Evolutionary conservation across 2,113 vertebrate genomes (phyloP).

Genomic region (Asarcornis scutulata): DNA sequence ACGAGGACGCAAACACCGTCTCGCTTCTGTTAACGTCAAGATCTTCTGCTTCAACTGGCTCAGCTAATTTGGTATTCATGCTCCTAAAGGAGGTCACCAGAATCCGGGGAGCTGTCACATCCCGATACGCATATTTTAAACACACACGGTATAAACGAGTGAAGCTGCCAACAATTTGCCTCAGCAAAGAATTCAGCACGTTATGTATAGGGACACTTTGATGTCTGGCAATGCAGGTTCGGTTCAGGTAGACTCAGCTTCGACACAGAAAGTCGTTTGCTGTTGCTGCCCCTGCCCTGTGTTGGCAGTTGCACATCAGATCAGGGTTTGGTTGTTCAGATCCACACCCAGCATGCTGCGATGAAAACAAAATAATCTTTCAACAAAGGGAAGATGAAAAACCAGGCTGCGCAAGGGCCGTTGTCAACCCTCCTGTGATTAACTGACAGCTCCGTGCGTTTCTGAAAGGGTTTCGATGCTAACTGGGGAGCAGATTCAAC

Average conservation of each 20-base stretch:
- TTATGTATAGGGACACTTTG: not conserved
- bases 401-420: not conserved
- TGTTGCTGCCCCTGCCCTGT: not conserved
- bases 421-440: not conserved
- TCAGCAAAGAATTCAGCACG: not conserved
- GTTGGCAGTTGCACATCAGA: not conserved
- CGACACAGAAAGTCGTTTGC: not conserved
- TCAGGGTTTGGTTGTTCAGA: not conserved
- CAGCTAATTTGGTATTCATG: not conserved
- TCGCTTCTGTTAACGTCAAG: not conserved
- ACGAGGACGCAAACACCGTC: not conserved
- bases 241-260: not conserved
- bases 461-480: not conserved
- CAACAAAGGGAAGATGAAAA: not conserved
- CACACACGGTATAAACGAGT: not conserved
- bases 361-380: not conserved
- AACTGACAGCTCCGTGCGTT: not conserved
- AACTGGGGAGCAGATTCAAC: not conserved
- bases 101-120: not conserved
- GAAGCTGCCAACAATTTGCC: not conserved
- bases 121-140: not conserved
- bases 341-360: not conserved
- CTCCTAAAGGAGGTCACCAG: not conserved
- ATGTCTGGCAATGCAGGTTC: not conserved
- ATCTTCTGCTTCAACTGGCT: not conserved